These are phyloP conservation scores for Philopedon plagiatum DNA, from an alignment of 2,888 invertebrate species.

Conservation along the genomic window DNA sequence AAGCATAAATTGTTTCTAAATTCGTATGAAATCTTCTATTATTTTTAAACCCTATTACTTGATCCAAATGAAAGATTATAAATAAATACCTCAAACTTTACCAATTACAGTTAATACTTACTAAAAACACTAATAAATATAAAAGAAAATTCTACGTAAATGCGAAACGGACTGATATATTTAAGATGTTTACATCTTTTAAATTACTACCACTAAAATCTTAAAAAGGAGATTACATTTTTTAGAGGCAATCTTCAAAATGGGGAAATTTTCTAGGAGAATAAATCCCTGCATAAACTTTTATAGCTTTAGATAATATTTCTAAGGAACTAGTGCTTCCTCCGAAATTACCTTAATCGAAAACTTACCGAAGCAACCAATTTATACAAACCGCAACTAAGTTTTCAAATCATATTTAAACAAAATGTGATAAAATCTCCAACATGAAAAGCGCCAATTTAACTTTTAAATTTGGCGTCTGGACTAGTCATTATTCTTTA, in stretches of 20 bases:
- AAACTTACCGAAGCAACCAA: conserved; percentile 6
- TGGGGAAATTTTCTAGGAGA: background rate
- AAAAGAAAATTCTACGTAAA: background rate
- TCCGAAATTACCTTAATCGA: conserved; percentile 8
- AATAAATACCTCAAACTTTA: no score
- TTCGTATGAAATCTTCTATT: no score
- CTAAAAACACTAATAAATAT: background rate
- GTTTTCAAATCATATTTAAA: conserved; percentile 6
- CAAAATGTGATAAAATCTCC: conserved; percentile 8
- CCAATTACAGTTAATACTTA: background rate
- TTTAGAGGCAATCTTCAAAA: background rate
- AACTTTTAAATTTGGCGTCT: conserved; percentile 8
- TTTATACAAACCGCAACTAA: conserved; percentile 3
- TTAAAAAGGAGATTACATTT: background rate
- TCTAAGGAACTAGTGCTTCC: background rate
- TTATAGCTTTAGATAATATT: conserved; percentile 4
- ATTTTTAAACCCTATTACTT: no score
- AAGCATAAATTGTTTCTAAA: no score
- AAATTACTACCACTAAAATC: background rate
- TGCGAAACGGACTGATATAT: background rate
- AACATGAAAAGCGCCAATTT: conserved; percentile 16
- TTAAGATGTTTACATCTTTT: background rate
- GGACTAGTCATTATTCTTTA: background rate
- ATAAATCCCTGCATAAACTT: conserved; percentile 14
- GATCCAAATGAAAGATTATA: no score